Evolutionary conservation across 2,888 invertebrate species (phyloP).

Genomic region (Thera britannica): DNA sequence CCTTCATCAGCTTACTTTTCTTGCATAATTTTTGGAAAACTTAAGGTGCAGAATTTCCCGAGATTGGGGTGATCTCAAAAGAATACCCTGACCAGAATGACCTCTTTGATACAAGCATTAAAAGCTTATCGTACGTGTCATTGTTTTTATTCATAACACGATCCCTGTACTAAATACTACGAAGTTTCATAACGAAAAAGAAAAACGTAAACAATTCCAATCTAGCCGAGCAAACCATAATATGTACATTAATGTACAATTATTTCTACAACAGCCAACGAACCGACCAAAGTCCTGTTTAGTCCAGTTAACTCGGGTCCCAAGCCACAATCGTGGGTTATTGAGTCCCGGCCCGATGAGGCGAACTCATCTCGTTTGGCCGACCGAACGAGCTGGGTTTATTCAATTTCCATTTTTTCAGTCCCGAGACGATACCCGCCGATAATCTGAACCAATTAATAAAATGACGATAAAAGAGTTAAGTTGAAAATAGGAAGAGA

Average conservation of each 20-base stretch:
- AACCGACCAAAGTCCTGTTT: slow-evolving; percentile 24
- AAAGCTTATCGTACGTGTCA: too few relatives aligned
- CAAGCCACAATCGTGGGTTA: slow-evolving; percentile 43
- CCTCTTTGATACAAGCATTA: too few relatives aligned
- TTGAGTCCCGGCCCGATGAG: slow-evolving; percentile 46
- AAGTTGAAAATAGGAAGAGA: slow-evolving; percentile 11
- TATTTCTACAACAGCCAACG: slow-evolving; percentile 21
- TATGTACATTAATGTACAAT: slow-evolving; percentile 17
- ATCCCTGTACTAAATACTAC: too few relatives aligned
- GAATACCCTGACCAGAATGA: too few relatives aligned
- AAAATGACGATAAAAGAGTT: slow-evolving; percentile 23
- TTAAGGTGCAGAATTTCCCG: too few relatives aligned
- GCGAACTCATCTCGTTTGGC: slow-evolving; percentile 46
- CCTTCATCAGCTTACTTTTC: too few relatives aligned
- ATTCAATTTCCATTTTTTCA: slow-evolving; percentile 45
- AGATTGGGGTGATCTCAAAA: too few relatives aligned
- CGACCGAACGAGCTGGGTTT: slow-evolving; percentile 43
- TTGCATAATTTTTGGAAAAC: too few relatives aligned
- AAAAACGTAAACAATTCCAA: slow-evolving; percentile 7
- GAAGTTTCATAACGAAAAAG: too few relatives aligned
- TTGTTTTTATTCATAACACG: too few relatives aligned
- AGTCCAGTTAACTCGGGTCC: slow-evolving; percentile 36
- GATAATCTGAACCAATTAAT: slow-evolving; percentile 36
- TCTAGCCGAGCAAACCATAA: slow-evolving; percentile 21
- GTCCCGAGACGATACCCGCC: slow-evolving; percentile 30